phyloP scores from a whole-genome alignment of 2,113 vertebrate species.

The Ceyx cyanopectus region DNA sequence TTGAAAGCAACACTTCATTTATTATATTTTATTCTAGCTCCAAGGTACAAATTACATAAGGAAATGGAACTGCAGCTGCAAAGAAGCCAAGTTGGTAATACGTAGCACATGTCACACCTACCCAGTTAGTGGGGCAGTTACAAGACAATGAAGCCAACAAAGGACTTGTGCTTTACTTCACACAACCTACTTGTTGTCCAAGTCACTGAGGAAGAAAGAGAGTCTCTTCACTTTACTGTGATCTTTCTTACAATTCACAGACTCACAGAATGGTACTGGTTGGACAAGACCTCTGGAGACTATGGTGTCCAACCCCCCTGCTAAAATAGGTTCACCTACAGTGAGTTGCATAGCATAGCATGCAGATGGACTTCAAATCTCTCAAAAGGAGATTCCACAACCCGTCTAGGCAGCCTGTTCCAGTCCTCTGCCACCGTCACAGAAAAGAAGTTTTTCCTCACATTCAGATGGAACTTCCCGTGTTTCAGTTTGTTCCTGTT shows the following conservation, averaged over 20 bases:
- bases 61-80: conserved; percentile 63
- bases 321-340: background rate
- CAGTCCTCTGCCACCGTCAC: background rate
- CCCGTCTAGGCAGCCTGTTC: background rate
- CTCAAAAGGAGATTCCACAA: background rate
- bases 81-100: conserved; percentile 1
- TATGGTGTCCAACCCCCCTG: background rate
- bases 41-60: conserved; percentile 71
- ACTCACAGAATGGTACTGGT: background rate
- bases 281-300: background rate
- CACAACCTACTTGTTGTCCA: background rate
- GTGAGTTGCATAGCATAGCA: background rate
- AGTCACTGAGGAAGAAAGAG: background rate
- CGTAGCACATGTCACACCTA: background rate
- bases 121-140: background rate
- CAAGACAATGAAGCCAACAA: conserved; percentile 1
- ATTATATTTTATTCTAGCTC: conserved; percentile 65
- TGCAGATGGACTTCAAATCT: background rate
- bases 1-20: conserved; percentile 78
- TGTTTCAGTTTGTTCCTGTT: background rate
- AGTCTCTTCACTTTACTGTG: background rate
- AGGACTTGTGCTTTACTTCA: background rate
- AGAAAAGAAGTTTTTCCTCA: background rate
- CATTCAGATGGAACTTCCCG: background rate
- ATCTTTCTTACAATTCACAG: background rate